Base-by-base conservation (phyloP, 2,113 vertebrate species). In the Speoplatyrhinus poulsoni region DNA sequence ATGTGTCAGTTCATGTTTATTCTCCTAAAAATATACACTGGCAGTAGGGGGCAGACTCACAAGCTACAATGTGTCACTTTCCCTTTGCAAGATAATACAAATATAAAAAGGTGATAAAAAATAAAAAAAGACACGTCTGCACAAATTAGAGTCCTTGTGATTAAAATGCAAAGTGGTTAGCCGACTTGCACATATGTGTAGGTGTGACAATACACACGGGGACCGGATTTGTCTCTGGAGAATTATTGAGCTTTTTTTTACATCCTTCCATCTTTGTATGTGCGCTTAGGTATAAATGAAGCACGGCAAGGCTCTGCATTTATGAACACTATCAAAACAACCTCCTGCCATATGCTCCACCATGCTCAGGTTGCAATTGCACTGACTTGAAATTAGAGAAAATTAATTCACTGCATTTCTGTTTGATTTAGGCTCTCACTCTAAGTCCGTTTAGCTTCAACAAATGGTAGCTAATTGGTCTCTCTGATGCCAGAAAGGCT, bases 321-420 rank as follows among this genome's bases (percentile, higher is more conserved):
- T 84, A 85, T 82, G 85, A 84, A 89, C 70, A 66, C 77, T 69
- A 84, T 88, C 67, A 81, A 84, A 88, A 84, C 70, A 83, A 86
- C 75, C 71, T 63, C 81, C 76, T 76, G 77, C 90, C 90, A 90
- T 89, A 92, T 92, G 92, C 72, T 86, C 58, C 71, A 65, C 65
- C 71, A 6, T 77, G 82, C 79, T 89, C 78, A 87, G 87, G 82
- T 84, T 85, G 81, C 72, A 72, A 76, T 67, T 72, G 62, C 65
- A 52, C 79, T 70, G 66, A 62, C 66, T 83, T 63, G 11, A 73
- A 78, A 87, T 82, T 64, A 83, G 77, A 77, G 60, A 53, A 62
- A 72, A 77, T 75, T 69, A 66, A 67, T 81, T 81, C 69, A 79
- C 67, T 0, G 52, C 79, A 76, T 82, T 82, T 52, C 62, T 65